Percentiles rank a stretch among this genome's conserved stretches.
These are phyloP conservation scores for Pionites leucogaster DNA, from an alignment of 2,113 vertebrate genomes.

Conservation along the genomic window DNA sequence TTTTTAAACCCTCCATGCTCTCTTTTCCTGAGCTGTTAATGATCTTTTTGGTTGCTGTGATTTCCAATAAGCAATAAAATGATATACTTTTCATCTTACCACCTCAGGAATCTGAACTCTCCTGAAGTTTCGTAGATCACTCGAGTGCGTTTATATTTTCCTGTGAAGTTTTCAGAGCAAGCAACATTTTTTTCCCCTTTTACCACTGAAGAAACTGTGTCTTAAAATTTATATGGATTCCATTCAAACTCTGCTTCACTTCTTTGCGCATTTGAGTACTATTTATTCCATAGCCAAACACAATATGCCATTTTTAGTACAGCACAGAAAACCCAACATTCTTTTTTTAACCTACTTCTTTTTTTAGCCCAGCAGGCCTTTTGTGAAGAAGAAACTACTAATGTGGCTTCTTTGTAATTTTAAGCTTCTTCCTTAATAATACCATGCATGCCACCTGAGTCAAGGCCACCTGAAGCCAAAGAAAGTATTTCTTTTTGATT, in stretches of 20 bases:
- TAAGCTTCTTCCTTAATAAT: neutral
- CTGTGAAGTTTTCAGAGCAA: neutral
- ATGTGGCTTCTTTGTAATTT: neutral
- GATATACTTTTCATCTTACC: neutral
- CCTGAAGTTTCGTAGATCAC: neutral
- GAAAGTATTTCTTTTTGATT: neutral
- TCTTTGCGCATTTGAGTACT: neutral
- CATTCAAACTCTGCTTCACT: slow-evolving; percentile 27
- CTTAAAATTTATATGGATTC: slow-evolving; percentile 38
- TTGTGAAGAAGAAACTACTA: neutral
- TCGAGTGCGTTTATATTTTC: neutral
- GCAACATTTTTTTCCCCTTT: neutral
- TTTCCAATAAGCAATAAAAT: slow-evolving; percentile 7
- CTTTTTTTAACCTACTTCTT: slow-evolving; percentile 1
- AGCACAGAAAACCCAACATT: neutral
- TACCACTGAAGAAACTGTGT: neutral
- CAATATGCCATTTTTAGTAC: slow-evolving; percentile 44
- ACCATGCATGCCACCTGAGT: neutral
- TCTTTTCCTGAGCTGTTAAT: neutral
- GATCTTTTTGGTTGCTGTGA: slow-evolving; percentile 8
- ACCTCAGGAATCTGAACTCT: neutral
- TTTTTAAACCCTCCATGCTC: slow-evolving; percentile 21
- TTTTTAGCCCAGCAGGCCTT: slow-evolving; percentile 9
- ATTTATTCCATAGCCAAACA: slow-evolving; percentile 42
- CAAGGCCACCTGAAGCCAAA: neutral